Evolutionary conservation across 2,888 invertebrate genomes (phyloP).

Genomic region (Lumbricus terrestris): DNA sequence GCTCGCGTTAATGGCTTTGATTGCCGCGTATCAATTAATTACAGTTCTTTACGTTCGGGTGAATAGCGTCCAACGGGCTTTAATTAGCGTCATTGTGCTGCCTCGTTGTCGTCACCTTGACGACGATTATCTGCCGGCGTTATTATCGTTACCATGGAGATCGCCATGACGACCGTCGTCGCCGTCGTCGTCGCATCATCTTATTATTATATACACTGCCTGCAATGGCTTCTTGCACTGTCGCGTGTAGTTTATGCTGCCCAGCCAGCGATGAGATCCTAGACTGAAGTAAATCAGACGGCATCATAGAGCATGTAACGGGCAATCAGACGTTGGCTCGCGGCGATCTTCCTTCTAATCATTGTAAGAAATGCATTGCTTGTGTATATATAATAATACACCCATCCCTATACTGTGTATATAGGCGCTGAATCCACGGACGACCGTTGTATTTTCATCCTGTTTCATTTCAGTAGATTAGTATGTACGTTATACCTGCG

Average conservation of each 20-base stretch:
- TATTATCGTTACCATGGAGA: not conserved
- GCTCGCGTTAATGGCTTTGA: not conserved
- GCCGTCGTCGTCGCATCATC: too few species aligned
- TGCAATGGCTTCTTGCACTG: not conserved
- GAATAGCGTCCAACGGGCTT: not conserved
- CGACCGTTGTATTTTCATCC: not conserved
- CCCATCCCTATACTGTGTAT: too few species aligned
- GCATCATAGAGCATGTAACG: not conserved
- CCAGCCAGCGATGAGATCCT: not conserved
- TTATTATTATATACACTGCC: too few species aligned
- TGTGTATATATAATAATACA: too few species aligned
- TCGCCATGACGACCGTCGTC: not conserved
- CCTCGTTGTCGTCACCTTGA: constrained; percentile 3
- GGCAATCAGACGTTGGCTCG: not conserved
- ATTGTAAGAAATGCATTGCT: too few species aligned
- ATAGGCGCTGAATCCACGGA: not conserved
- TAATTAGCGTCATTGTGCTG: not conserved
- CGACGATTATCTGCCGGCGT: not conserved
- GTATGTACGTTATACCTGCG: not conserved
- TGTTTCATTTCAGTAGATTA: not conserved
- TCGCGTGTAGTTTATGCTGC: not conserved
- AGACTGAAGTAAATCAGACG: not conserved
- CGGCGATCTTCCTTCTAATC: not conserved
- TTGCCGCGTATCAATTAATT: not conserved
- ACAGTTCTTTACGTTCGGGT: not conserved